Percentiles rank a stretch among this genome's conserved stretches.
Conservation (phyloP, 1,140 invertebrate species). For the Hyphantria cunea region DNA sequence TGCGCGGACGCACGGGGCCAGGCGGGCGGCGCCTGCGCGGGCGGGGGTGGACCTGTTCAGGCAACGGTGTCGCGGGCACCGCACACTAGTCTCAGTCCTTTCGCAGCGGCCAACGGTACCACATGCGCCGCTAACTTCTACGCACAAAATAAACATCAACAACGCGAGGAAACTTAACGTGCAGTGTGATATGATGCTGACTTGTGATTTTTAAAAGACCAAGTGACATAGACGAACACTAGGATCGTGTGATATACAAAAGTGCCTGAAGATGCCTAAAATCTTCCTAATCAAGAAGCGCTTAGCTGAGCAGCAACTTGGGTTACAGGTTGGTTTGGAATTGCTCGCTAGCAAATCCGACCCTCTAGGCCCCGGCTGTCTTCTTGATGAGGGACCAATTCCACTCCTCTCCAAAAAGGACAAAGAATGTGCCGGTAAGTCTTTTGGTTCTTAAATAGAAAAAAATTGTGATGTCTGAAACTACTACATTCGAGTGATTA, state of each 20-base stretch:
- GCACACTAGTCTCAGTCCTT: slow-evolving; percentile 74
- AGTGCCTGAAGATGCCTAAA: slow-evolving; percentile 89
- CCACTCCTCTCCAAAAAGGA: slow-evolving; percentile 83
- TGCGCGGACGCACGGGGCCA: slow-evolving; percentile 43
- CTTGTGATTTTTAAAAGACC: slow-evolving; percentile 66
- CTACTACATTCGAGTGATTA: too few species aligned
- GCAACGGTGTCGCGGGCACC: slow-evolving; percentile 78
- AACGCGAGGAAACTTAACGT: slow-evolving; percentile 70
- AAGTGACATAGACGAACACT: slow-evolving; percentile 58
- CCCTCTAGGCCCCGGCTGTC: slow-evolving; percentile 75
- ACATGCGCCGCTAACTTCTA: slow-evolving; percentile 71
- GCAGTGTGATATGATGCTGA: slow-evolving; percentile 75
- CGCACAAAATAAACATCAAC: slow-evolving; percentile 67
- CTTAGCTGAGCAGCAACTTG: slow-evolving; percentile 93
- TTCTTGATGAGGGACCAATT: slow-evolving; percentile 81
- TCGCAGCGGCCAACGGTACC: slow-evolving; percentile 78
- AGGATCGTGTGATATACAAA: slow-evolving; percentile 68
- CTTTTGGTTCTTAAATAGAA: slow-evolving; percentile 6
- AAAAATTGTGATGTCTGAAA: too few species aligned
- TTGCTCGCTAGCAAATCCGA: slow-evolving; percentile 82
- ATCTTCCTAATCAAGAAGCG: slow-evolving; percentile 94
- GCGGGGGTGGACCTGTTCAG: slow-evolving; percentile 78
- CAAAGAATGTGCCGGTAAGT: slow-evolving; percentile 74
- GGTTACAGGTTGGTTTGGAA: slow-evolving; percentile 90
- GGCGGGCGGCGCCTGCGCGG: slow-evolving; percentile 55